These are phyloP conservation scores for Ptychoptera albimana DNA, from an alignment of 2,888 invertebrate genomes.

Conservation along the genomic window DNA sequence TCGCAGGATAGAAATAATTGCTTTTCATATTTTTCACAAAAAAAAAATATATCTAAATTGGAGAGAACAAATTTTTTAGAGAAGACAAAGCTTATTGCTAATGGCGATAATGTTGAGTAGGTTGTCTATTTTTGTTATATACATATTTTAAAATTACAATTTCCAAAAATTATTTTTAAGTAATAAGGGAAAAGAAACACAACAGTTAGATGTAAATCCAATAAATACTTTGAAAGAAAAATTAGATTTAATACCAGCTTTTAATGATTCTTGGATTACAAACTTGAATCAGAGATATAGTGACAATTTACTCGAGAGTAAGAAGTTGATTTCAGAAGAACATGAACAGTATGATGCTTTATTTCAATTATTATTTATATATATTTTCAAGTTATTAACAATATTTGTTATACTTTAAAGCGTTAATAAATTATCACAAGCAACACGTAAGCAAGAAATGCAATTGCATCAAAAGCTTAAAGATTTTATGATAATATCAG, in stretches of 20 bases:
- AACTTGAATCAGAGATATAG: constrained; percentile 35
- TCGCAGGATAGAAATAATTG: no score
- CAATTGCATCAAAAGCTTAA: constrained; percentile 31
- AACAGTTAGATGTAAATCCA: constrained; percentile 18
- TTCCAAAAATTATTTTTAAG: no score
- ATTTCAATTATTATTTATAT: background rate
- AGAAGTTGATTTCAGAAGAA: constrained; percentile 31
- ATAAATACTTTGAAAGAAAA: constrained; percentile 42
- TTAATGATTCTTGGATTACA: constrained; percentile 37
- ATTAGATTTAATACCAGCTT: constrained; percentile 34
- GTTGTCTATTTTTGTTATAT: no score
- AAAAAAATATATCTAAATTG: no score
- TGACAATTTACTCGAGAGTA: constrained; percentile 23
- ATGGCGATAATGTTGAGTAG: no score
- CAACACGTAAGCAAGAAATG: constrained; percentile 31
- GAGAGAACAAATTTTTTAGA: no score
- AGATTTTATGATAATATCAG: constrained; percentile 27
- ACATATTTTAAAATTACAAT: no score
- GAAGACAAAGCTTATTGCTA: no score
- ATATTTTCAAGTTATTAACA: no score
- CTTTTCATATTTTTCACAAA: no score
- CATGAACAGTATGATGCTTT: constrained; percentile 29
- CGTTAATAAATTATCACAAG: constrained; percentile 15
- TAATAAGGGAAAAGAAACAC: constrained; percentile 20
- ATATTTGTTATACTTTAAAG: constrained; percentile 9